These are phyloP conservation scores for Alviniconcha strummeri DNA, from an alignment of 2,888 invertebrate species.

Conservation along the genomic window DNA sequence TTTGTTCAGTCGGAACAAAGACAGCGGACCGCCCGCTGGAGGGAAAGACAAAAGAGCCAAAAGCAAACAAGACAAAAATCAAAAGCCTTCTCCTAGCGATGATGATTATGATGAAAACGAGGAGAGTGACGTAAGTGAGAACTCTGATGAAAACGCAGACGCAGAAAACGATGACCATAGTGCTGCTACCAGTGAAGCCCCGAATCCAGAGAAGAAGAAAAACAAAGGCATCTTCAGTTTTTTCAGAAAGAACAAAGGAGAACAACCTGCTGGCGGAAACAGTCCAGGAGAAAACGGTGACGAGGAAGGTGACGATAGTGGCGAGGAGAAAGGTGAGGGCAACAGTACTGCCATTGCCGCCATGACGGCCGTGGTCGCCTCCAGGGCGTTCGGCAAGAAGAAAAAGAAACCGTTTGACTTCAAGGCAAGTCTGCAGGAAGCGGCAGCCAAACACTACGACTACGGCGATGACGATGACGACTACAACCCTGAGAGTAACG, in stretches of 20 bases:
- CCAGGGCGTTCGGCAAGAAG: slow-evolving; percentile 20
- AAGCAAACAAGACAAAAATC: neutral
- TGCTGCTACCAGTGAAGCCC: too few relatives aligned
- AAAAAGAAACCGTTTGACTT: slow-evolving; percentile 22
- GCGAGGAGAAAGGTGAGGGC: neutral
- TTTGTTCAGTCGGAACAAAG: slow-evolving; percentile 17
- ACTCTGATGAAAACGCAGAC: slow-evolving; percentile 2
- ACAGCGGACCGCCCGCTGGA: neutral
- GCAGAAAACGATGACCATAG: neutral
- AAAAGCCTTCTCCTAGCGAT: neutral
- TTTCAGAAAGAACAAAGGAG: neutral
- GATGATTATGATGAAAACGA: neutral
- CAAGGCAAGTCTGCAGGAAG: neutral
- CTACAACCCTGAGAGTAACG: neutral
- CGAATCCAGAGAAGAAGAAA: too few relatives aligned
- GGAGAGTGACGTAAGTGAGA: neutral
- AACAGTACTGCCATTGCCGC: neutral
- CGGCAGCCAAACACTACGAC: neutral
- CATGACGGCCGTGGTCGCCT: slow-evolving; percentile 9
- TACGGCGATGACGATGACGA: slow-evolving; percentile 6
- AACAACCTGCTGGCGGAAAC: neutral
- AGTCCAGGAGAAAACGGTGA: neutral
- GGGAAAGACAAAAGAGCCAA: neutral
- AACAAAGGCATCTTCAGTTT: neutral
- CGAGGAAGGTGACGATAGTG: neutral